A percentile compares a stretch with the other conserved stretches of the same genome.
Conservation (phyloP, 2,888 invertebrate genomes). For the Rapana venosa region DNA sequence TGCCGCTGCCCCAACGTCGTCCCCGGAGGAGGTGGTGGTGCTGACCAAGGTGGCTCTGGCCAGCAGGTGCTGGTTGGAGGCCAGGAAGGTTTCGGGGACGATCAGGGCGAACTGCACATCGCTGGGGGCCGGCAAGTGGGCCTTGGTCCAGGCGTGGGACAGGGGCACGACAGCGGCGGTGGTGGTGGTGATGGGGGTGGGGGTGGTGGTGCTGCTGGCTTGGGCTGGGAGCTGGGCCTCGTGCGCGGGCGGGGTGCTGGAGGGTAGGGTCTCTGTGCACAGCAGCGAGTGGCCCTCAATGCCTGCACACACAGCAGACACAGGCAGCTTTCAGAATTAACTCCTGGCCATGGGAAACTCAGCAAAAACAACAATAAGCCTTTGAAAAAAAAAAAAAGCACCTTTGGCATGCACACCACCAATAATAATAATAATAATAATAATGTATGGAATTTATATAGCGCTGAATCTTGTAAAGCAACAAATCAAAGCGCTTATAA, state of each 20-base stretch:
- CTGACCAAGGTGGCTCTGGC: conserved; percentile 19
- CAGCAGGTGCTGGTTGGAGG: conserved; percentile 31
- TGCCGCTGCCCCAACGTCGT: neutral
- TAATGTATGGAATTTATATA: too few relatives aligned
- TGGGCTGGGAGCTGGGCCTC: conserved; percentile 30
- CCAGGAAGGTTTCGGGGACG: conserved; percentile 35
- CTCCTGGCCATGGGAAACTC: too few relatives aligned
- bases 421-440: too few relatives aligned
- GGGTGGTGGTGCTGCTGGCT: neutral
- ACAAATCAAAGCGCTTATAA: too few relatives aligned
- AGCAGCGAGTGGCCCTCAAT: conserved; percentile 44
- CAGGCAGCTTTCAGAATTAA: too few relatives aligned
- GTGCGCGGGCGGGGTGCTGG: conserved; percentile 23
- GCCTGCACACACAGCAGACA: neutral
- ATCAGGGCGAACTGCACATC: conserved; percentile 41
- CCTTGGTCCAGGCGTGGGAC: conserved; percentile 30
- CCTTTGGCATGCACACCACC: too few relatives aligned
- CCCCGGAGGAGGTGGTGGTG: conserved; percentile 14
- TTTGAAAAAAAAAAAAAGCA: too few relatives aligned
- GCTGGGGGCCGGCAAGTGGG: neutral
- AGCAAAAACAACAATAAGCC: too few relatives aligned
- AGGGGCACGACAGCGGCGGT: neutral
- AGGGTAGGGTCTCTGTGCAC: conserved; percentile 49
- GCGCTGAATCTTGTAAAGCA: too few relatives aligned
- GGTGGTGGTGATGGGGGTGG: neutral